Evolutionary conservation across 2,113 vertebrate genomes (phyloP).

Genomic region (Mus spicilegus): DNA sequence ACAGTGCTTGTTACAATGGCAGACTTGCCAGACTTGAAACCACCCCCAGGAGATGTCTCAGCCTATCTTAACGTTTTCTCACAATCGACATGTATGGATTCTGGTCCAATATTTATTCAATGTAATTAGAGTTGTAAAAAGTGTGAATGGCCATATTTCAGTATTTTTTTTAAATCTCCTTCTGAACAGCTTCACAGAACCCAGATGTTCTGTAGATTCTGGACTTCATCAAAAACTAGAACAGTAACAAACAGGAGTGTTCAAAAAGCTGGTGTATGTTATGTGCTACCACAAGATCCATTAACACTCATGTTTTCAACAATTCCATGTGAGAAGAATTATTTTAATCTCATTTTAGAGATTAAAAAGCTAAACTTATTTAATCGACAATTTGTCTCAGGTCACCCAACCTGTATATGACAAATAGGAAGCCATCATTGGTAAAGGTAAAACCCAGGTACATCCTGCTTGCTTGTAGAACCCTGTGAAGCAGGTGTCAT

Average conservation of each 20-base stretch:
- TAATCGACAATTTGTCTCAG: background rate
- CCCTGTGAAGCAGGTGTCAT: background rate
- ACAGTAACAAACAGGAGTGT: background rate
- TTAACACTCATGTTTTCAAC: background rate
- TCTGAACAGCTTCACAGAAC: background rate
- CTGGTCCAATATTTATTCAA: background rate
- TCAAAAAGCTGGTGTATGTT: background rate
- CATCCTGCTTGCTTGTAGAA: background rate
- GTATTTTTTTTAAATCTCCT: background rate
- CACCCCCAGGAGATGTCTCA: background rate
- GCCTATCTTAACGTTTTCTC: background rate
- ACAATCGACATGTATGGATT: background rate
- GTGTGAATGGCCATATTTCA: background rate
- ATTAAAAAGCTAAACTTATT: constrained; percentile 22
- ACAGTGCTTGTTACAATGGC: background rate
- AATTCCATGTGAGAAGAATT: background rate
- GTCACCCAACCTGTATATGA: background rate
- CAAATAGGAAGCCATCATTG: background rate
- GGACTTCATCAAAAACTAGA: background rate
- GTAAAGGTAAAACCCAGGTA: constrained; percentile 16
- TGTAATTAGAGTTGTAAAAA: background rate
- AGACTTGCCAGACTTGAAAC: background rate
- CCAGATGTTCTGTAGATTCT: background rate
- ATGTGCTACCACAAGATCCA: background rate
- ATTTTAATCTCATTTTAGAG: constrained; percentile 25